These are phyloP conservation scores for Styela plicata DNA, from an alignment of 23 tunicate genomes.

Conservation along the genomic window DNA sequence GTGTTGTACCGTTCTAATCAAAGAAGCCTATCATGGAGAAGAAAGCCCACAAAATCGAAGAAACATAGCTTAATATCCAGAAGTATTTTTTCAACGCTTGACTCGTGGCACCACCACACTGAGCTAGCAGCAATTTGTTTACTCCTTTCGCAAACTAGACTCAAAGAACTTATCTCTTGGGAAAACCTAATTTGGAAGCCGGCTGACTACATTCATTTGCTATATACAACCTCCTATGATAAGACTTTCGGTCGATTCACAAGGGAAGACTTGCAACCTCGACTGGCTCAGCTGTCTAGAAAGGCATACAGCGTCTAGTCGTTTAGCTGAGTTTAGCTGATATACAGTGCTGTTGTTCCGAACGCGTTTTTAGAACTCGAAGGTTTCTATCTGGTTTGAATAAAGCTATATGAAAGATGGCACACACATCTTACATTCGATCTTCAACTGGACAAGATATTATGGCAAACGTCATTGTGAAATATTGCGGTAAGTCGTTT, in stretches of 20 bases:
- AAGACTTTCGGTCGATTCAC: background rate
- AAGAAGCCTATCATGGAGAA: background rate
- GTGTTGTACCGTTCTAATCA: no score
- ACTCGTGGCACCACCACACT: background rate
- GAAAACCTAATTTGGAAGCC: background rate
- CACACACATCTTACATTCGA: conserved; percentile 5
- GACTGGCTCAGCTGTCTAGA: background rate
- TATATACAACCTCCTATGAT: background rate
- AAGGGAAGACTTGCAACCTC: no score
- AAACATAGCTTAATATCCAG: background rate
- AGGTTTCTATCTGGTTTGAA: background rate
- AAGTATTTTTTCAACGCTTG: no score
- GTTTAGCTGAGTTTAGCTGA: background rate
- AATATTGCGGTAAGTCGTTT: conserved; percentile 34
- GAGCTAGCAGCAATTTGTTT: background rate
- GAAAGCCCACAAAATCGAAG: background rate
- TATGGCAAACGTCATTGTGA: conserved; percentile 25
- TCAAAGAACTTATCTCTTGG: background rate
- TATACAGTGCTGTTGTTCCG: background rate
- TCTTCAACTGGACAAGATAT: conserved; percentile 11
- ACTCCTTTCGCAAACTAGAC: background rate
- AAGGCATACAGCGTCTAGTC: no score
- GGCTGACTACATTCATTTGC: background rate
- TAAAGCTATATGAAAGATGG: background rate
- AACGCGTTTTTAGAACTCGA: background rate